Percentiles rank a stretch among this genome's conserved stretches.
Conservation (phyloP, 2,888 invertebrate genomes). For the Pelosia muscerda region DNA sequence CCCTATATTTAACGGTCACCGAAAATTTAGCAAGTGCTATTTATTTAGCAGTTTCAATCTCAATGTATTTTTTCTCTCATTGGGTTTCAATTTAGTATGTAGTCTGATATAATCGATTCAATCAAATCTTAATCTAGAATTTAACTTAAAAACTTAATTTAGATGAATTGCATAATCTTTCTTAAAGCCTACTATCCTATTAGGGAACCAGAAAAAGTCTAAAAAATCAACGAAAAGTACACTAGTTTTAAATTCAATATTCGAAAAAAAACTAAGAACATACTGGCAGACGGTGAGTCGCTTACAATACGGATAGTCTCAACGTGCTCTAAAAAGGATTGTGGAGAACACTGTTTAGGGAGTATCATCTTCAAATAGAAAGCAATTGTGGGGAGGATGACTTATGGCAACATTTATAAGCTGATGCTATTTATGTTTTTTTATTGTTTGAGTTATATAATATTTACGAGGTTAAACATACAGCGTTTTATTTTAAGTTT, state of each 20-base stretch:
- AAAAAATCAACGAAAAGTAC: neutral
- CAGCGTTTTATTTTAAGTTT: slow-evolving; percentile 17
- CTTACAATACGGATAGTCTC: slow-evolving; percentile 1
- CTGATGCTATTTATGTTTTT: slow-evolving; percentile 25
- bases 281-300: slow-evolving; percentile 5
- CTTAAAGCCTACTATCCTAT: no score
- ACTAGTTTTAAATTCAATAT: neutral
- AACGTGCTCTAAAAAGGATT: slow-evolving; percentile 37
- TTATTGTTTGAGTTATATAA: slow-evolving; percentile 18
- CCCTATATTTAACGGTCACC: no score
- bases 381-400: slow-evolving; percentile 41
- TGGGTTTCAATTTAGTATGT: no score
- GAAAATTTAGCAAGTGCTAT: no score
- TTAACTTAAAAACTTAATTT: no score
- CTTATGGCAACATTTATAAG: slow-evolving; percentile 27
- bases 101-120: no score
- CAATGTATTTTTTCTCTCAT: no score
- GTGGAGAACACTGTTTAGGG: slow-evolving; percentile 40
- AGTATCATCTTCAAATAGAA: slow-evolving; percentile 43
- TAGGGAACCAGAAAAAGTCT: neutral
- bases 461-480: slow-evolving; percentile 23
- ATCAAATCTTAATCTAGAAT: no score
- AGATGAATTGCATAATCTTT: no score
- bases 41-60: no score
- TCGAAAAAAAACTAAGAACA: neutral